phyloP scores from a whole-genome alignment of 1,140 invertebrate genomes.

The Bombus pascuorum region DNA sequence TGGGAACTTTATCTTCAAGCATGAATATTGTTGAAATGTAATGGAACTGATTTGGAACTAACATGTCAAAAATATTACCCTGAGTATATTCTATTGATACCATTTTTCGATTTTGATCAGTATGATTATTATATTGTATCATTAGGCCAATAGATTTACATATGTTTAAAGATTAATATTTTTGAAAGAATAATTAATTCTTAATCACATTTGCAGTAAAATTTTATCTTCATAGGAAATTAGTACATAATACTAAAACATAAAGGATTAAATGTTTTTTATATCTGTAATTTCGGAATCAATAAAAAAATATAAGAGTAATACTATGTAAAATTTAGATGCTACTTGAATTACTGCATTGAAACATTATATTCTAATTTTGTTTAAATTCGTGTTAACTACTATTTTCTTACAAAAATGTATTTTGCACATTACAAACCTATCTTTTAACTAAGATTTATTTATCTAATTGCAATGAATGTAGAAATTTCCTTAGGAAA shows the following conservation, averaged over 20 bases:
- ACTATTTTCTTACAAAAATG: conserved; percentile 27
- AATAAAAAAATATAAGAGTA: conserved; percentile 30
- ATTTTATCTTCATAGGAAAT: conserved; percentile 7
- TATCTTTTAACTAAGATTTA: conserved; percentile 26
- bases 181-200: conserved; percentile 1
- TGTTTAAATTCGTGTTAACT: background rate
- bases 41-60: conserved; percentile 43
- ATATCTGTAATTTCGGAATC: background rate
- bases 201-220: background rate
- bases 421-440: background rate
- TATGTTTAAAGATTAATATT: conserved; percentile 25
- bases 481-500: conserved; percentile 36
- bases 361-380: conserved; percentile 7
- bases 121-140: background rate
- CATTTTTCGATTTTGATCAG: conserved; percentile 1
- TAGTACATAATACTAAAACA: background rate
- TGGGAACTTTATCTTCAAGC: conserved; percentile 27
- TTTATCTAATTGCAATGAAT: conserved; percentile 22
- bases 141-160: conserved; percentile 52
- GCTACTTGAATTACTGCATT: background rate
- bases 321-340: background rate
- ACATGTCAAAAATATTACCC: conserved; percentile 33
- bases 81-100: conserved; percentile 52
- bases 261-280: background rate
- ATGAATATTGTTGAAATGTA: conserved; percentile 40